These are phyloP conservation scores for Staurois parvus DNA, from an alignment of 2,797 vertebrate species.

Conservation along the genomic window DNA sequence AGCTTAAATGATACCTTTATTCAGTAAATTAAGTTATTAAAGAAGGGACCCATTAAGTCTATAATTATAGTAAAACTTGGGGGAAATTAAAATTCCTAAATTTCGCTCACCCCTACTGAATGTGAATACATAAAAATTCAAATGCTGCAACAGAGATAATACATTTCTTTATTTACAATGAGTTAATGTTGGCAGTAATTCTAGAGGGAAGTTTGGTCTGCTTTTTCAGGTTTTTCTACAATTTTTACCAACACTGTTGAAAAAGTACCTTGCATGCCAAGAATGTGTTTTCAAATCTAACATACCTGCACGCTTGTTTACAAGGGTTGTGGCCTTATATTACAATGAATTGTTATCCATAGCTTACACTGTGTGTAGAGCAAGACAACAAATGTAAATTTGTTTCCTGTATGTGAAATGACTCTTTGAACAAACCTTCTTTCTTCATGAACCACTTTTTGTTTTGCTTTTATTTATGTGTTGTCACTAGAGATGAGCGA, in stretches of 20 bases:
- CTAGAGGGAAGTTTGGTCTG: neutral
- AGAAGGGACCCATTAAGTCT: too few relatives aligned
- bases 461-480: neutral
- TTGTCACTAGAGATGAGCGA: too few relatives aligned
- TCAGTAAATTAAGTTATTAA: too few relatives aligned
- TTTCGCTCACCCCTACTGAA: too few relatives aligned
- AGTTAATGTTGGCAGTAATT: neutral
- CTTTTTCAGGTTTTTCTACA: constrained; percentile 16
- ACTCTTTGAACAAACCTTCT: neutral
- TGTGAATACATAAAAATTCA: too few relatives aligned
- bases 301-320: neutral
- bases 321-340: neutral
- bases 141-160: too few relatives aligned
- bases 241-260: neutral
- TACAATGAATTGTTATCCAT: neutral
- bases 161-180: neutral
- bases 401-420: neutral
- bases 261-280: neutral
- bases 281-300: neutral
- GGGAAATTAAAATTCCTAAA: too few relatives aligned
- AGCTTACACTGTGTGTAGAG: neutral
- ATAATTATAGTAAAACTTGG: too few relatives aligned
- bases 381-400: neutral
- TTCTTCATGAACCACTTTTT: neutral
- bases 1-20: too few relatives aligned